Percentiles rank a stretch among this genome's conserved stretches.
Evolutionary conservation across 2,113 vertebrate genomes (phyloP).

Genomic region (Heptranchias perlo): DNA sequence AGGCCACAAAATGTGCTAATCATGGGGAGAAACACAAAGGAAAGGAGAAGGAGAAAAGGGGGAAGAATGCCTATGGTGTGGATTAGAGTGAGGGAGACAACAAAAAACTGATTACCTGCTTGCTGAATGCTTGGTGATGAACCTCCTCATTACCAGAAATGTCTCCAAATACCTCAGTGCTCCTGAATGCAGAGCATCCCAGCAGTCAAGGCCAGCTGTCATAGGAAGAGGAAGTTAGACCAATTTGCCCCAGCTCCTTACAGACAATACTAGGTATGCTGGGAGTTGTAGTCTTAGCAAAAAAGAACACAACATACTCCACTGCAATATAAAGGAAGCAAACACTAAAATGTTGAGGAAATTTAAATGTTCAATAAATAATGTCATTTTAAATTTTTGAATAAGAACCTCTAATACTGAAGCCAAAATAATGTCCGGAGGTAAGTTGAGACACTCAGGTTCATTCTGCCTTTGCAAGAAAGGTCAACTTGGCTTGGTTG

Average conservation of each 20-base stretch:
- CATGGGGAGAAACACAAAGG: background rate
- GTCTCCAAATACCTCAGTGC: slow-evolving; percentile 6
- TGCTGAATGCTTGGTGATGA: background rate
- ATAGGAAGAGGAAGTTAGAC: slow-evolving; percentile 34
- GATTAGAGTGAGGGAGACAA: background rate
- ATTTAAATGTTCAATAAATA: background rate
- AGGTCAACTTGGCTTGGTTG: background rate
- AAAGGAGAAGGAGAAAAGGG: background rate
- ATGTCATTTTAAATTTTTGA: background rate
- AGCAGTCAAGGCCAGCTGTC: slow-evolving; percentile 31
- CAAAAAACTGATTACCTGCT: background rate
- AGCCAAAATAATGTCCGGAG: background rate
- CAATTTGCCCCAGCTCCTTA: background rate
- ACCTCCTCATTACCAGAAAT: background rate
- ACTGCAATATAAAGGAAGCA: background rate
- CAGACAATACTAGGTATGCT: slow-evolving; percentile 21
- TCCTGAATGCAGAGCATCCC: slow-evolving; percentile 6
- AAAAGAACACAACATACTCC: background rate
- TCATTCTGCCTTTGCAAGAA: background rate
- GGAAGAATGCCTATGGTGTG: background rate
- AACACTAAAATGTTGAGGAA: background rate
- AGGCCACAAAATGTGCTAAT: background rate
- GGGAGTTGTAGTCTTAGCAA: background rate
- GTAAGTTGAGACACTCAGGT: background rate
- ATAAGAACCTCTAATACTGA: background rate